These are phyloP conservation scores for Carassius gibelio DNA, from an alignment of 2,113 vertebrate species.

Conservation along the genomic window DNA sequence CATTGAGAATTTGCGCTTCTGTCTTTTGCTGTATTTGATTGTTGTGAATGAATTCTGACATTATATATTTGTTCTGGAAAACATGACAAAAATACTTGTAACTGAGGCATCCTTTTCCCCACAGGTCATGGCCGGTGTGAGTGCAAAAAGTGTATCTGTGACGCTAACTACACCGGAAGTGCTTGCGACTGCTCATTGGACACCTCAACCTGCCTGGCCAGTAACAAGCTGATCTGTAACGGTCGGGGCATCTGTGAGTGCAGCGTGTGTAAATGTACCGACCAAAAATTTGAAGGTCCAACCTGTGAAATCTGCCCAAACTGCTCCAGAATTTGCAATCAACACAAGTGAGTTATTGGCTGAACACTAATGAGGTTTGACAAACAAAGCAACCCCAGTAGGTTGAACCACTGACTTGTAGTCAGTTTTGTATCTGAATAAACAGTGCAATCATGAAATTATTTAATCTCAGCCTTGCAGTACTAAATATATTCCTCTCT, in stretches of 20 bases:
- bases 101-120: background rate
- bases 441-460: background rate
- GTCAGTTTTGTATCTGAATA: background rate
- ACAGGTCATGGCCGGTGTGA: constrained; percentile 91
- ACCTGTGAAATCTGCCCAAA: constrained; percentile 95
- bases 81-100: background rate
- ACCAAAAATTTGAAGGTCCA: constrained; percentile 89
- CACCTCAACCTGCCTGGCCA: constrained; percentile 79
- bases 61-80: constrained; percentile 68
- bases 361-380: background rate
- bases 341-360: constrained; percentile 85
- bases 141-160: constrained; percentile 88
- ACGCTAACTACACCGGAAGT: constrained; percentile 90
- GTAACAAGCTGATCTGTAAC: constrained; percentile 89
- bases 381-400: background rate
- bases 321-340: constrained; percentile 87
- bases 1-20: no score
- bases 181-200: constrained; percentile 92
- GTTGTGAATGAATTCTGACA: no score
- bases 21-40: no score
- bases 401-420: background rate
- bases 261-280: constrained; percentile 88
- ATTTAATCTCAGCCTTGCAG: no score
- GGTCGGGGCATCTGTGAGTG: constrained; percentile 88
- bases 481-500: background rate